Evolutionary conservation across 2,888 invertebrate species (phyloP), one percentile per base, ranked within the genome.

Genomic region (Blastobasis lacticolella): DNA sequence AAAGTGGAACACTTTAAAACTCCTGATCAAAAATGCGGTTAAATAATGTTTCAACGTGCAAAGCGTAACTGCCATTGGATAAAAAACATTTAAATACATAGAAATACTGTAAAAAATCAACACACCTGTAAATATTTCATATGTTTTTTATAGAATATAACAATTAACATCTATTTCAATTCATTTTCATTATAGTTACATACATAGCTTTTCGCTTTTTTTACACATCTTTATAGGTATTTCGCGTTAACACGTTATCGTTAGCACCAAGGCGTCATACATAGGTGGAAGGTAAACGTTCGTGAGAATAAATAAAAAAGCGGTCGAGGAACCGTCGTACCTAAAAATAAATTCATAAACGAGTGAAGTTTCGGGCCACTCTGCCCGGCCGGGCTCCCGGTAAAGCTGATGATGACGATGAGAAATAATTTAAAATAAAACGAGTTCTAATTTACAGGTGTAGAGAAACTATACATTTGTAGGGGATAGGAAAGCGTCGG

Each of bases 361-460:
- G 63, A 65, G 63, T 66, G 61, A 67, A 69, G 59, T 58, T 57
- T 62, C 60, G 40, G 57, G 52, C 58, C 57, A 57, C 49, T 54
- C 10, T 3, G 23, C 23, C 23, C 23, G 23, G 23, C 23, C 23
- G 23, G 23, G 23, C 23, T 23, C 23, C 60, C 62, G 51, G 59
- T 62, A 67, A 68, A 71, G 71, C 1, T 23, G 23, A 23, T 2
- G 23, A 23, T 23, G 23, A 23, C 3, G 23, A 23, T 23, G 23
- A 23, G 23, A 23, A 23, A 23, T 23, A 23, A 23, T 23, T 23
- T 23, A 23, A 23, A 23, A 23, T 23, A 23, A 23, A 23, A 23
- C 23, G 64, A 65, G 61, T 60, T 63, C 57, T 68, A 75, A 71
- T 75, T 69, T 74, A 79, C 70, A 75, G 66, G 60, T 64, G 62